phyloP scores from a whole-genome alignment of 2,888 invertebrate genomes.

The Sphaeridia pumilis region DNA sequence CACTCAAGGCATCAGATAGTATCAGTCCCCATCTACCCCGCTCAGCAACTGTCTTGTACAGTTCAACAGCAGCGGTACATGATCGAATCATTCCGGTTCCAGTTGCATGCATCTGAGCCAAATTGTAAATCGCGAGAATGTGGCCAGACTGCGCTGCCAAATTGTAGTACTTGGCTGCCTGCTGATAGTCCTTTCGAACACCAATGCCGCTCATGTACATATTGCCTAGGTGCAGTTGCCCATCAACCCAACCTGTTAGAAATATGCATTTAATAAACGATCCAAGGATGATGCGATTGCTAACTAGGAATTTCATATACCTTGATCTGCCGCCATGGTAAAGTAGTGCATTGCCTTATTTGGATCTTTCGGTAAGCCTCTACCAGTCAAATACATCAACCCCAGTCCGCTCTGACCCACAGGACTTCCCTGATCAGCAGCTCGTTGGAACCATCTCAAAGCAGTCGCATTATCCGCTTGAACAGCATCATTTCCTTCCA shows the following conservation, averaged over 20 bases:
- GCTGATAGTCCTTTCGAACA: slow-evolving; percentile 75
- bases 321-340: slow-evolving; percentile 90
- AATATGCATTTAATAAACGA: too few species aligned
- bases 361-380: slow-evolving; percentile 75
- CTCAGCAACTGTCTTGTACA: slow-evolving; percentile 97
- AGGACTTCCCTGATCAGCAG: slow-evolving; percentile 90
- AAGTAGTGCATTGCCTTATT: slow-evolving; percentile 78
- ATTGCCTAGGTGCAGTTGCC: slow-evolving; percentile 89
- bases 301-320: too few species aligned
- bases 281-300: too few species aligned
- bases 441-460: slow-evolving; percentile 83
- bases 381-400: slow-evolving; percentile 89
- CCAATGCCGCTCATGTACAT: slow-evolving; percentile 88
- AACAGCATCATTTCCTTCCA: slow-evolving; percentile 89
- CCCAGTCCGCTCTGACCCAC: slow-evolving; percentile 95
- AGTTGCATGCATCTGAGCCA: slow-evolving; percentile 96
- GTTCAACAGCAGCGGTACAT: slow-evolving; percentile 89
- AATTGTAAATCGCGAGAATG: slow-evolving; percentile 87
- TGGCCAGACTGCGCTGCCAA: slow-evolving; percentile 96
- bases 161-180: slow-evolving; percentile 92
- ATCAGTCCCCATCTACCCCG: slow-evolving; percentile 78
- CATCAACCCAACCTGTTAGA: slow-evolving; percentile 77
- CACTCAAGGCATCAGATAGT: slow-evolving; percentile 80
- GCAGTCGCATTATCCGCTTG: slow-evolving; percentile 90
- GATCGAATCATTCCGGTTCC: slow-evolving; percentile 87